Percentiles rank a stretch among this genome's conserved stretches.
These are phyloP conservation scores for Scarus forsteni DNA, from an alignment of 2,797 vertebrate species.

Conservation along the genomic window DNA sequence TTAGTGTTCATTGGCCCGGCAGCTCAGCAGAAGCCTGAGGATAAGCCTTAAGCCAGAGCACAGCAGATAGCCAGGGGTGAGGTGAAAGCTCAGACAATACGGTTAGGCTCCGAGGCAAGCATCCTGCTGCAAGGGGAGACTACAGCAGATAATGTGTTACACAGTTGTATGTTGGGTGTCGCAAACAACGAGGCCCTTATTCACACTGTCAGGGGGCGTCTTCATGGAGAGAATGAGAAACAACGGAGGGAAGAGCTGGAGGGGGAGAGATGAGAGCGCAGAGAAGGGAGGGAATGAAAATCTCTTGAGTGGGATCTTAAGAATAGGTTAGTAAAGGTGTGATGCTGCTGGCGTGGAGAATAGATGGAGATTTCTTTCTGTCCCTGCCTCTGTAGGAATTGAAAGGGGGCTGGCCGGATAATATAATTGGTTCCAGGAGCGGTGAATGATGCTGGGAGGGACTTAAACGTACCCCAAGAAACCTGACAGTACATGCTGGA, in stretches of 20 bases:
- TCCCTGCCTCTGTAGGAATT: conserved; percentile 64
- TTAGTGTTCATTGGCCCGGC: conserved; percentile 73
- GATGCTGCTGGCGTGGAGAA: conserved; percentile 66
- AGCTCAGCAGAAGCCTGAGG: conserved; percentile 74
- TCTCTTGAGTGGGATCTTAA: conserved; percentile 65
- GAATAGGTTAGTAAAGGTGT: conserved; percentile 75
- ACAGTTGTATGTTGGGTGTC: conserved; percentile 65
- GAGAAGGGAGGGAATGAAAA: conserved; percentile 53
- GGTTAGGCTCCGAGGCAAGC: conserved; percentile 69
- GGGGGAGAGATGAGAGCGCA: conserved; percentile 30
- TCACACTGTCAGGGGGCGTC: conserved; percentile 65
- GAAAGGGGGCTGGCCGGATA: conserved; percentile 70
- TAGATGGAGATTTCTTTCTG: conserved; percentile 62
- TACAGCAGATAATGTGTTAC: conserved; percentile 78
- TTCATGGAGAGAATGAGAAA: conserved; percentile 66
- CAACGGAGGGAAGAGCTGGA: conserved; percentile 38
- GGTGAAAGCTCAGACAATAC: conserved; percentile 75
- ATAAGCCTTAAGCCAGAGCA: conserved; percentile 79
- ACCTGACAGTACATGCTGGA: conserved; percentile 76
- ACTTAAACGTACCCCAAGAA: conserved; percentile 73
- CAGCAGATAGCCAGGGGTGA: conserved; percentile 74
- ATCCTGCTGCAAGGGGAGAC: conserved; percentile 72
- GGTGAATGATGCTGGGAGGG: conserved; percentile 73
- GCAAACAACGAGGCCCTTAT: conserved; percentile 71
- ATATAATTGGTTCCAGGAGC: conserved; percentile 84